Percentiles rank a stretch among this genome's conserved stretches.
Conservation (phyloP, 1,140 invertebrate genomes). For the Forficula auricularia region DNA sequence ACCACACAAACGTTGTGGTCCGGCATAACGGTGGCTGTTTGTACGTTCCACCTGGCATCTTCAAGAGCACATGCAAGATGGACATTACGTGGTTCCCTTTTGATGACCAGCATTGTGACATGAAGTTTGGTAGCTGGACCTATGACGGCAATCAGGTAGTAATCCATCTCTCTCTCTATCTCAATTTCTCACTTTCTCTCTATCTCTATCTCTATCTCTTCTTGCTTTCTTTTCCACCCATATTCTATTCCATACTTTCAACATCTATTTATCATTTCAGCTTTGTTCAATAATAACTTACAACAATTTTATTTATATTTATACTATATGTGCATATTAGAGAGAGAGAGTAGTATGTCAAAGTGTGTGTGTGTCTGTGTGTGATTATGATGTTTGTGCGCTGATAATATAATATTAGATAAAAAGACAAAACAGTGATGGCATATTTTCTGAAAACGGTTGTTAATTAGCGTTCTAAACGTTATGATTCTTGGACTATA, state of each 20-base stretch:
- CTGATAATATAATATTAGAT: too few relatives aligned
- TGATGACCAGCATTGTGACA: conserved; percentile 91
- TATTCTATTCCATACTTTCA: too few relatives aligned
- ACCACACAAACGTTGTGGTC: conserved; percentile 93
- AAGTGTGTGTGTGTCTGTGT: too few relatives aligned
- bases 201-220: conserved; percentile 1
- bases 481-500: too few relatives aligned
- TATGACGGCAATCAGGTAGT: conserved; percentile 80
- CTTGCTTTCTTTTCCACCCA: background rate
- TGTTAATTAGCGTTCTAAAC: too few relatives aligned
- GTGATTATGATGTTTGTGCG: too few relatives aligned
- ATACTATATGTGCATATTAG: too few relatives aligned
- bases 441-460: too few relatives aligned
- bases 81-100: conserved; percentile 99
- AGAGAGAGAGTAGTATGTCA: too few relatives aligned
- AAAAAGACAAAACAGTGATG: too few relatives aligned
- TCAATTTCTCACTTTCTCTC: too few relatives aligned
- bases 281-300: background rate
- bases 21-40: conserved; percentile 85
- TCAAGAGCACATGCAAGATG: conserved; percentile 98
- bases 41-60: conserved; percentile 94
- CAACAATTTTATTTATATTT: background rate
- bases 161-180: background rate
- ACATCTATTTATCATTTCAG: background rate
- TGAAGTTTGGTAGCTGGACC: conserved; percentile 92